These are phyloP conservation scores for Passer domesticus DNA, from an alignment of 2,113 vertebrate species.

Conservation along the genomic window DNA sequence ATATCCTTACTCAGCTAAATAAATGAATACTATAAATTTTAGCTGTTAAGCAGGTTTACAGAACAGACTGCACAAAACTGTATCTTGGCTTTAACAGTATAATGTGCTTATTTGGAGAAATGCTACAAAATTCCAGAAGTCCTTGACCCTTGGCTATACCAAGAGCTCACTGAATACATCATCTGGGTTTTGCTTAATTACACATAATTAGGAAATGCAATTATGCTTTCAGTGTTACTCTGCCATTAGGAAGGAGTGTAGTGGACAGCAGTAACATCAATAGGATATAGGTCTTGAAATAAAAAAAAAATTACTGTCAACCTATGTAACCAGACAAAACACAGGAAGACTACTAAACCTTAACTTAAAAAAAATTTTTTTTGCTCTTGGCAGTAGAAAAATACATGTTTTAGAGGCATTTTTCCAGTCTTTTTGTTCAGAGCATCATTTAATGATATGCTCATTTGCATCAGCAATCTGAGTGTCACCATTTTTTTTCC, in stretches of 20 bases:
- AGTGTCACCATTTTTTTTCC: constrained; percentile 16
- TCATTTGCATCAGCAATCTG: constrained; percentile 50
- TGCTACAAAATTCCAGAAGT: constrained; percentile 72
- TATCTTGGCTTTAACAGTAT: constrained; percentile 56
- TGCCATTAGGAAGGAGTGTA: constrained; percentile 65
- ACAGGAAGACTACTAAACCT: constrained; percentile 35
- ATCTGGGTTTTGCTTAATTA: constrained; percentile 83
- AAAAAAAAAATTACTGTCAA: constrained; percentile 23
- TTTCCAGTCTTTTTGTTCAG: constrained; percentile 30
- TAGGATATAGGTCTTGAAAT: constrained; percentile 33
- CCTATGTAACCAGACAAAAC: constrained; percentile 39
- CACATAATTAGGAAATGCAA: constrained; percentile 81
- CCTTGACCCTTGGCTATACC: constrained; percentile 78
- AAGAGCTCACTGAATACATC: constrained; percentile 75
- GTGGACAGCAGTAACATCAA: constrained; percentile 66
- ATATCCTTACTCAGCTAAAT: constrained; percentile 75
- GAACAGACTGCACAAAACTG: constrained; percentile 60
- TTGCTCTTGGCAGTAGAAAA: constrained; percentile 34
- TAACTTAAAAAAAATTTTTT: not conserved
- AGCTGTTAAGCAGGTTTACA: constrained; percentile 62
- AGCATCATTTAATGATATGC: constrained; percentile 34
- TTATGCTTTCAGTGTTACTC: constrained; percentile 73
- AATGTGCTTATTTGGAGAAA: constrained; percentile 75
- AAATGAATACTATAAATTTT: constrained; percentile 75
- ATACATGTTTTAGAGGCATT: constrained; percentile 14